Base-by-base conservation (phyloP, 2,888 invertebrate species). In the Polyommatus iphigenia region DNA sequence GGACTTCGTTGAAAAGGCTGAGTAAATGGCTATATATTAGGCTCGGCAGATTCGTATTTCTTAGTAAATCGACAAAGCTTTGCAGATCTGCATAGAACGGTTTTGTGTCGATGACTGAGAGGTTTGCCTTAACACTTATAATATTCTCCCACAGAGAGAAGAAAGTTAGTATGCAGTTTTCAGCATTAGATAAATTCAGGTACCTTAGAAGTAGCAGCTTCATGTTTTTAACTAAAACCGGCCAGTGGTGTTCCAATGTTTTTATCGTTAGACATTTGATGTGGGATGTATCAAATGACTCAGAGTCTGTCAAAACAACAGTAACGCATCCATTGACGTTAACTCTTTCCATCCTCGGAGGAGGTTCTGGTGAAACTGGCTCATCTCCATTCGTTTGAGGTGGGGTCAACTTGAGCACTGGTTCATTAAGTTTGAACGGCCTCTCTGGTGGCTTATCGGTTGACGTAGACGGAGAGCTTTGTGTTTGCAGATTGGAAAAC, bases 101-200 rank as follows among this genome's bases (percentile, higher is more conserved):
- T 87, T 98, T 97, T 0, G 98, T 98, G 86, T 98, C 98, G 81
- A 97, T 96, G 46, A 98, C 97, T 71, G 98, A 98, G 78, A 98
- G 95, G 93, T 98, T 98, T 32, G 98, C 97, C 91, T 97, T 97
- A 0, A 98, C 98, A 78, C 98, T 98, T 86, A 98, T 98, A 24
- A 98, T 97, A 82, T 97, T 97, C 87, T 98, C 97, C 98, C 98
- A 98, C 59, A 98, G 91, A 77, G 97, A 96, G 81, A 98, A 95
- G 88, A 98, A 98, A 76, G 97, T 97, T 78, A 98, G 91, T 83
- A 96, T 95, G 88, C 96, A 96, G 84, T 96, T 96, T 90, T 96
- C 96, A 78, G 96, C 95, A 85, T 95, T 95, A 76, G 90, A 87
- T 85, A 95, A 90, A 87, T 95, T 94, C 87, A 94, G 93, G 91